Evolutionary conservation across 2,888 invertebrate species (phyloP).

Genomic region (Tetropium fuscum): DNA sequence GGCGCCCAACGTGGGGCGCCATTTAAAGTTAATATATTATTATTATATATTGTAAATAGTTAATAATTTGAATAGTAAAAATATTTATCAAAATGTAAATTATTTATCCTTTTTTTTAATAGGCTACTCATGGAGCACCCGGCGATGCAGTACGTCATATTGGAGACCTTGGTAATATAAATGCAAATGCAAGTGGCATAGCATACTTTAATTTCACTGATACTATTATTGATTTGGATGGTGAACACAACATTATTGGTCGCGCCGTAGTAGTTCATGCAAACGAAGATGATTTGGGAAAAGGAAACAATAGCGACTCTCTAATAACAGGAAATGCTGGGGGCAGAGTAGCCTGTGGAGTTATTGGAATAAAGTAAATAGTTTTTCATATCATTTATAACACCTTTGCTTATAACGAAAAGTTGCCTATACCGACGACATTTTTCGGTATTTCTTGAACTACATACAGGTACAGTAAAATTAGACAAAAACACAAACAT

Average conservation of each 20-base stretch:
- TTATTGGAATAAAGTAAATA: slow-evolving; percentile 73
- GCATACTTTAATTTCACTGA: slow-evolving; percentile 75
- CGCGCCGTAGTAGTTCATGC: slow-evolving; percentile 85
- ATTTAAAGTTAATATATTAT: too few species aligned
- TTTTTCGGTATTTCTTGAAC: too few species aligned
- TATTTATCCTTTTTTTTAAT: slow-evolving; percentile 38
- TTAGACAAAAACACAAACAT: too few species aligned
- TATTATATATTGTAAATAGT: too few species aligned
- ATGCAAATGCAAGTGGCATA: slow-evolving; percentile 69
- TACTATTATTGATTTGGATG: slow-evolving; percentile 72
- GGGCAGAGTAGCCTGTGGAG: slow-evolving; percentile 82
- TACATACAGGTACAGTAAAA: too few species aligned
- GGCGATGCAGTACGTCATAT: slow-evolving; percentile 78
- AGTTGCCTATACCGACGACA: too few species aligned
- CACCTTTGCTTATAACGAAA: too few species aligned
- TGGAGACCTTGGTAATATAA: slow-evolving; percentile 88
- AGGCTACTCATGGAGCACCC: slow-evolving; percentile 84
- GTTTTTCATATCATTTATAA: background rate
- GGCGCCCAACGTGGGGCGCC: too few species aligned
- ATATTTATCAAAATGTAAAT: too few species aligned
- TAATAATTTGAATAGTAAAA: too few species aligned
- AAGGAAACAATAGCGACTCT: slow-evolving; percentile 75
- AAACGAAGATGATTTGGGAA: slow-evolving; percentile 81
- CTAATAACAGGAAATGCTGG: slow-evolving; percentile 88
- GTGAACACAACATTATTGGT: slow-evolving; percentile 77